Base-by-base conservation (phyloP, 2,888 invertebrate genomes). In the Syritta pipiens region DNA sequence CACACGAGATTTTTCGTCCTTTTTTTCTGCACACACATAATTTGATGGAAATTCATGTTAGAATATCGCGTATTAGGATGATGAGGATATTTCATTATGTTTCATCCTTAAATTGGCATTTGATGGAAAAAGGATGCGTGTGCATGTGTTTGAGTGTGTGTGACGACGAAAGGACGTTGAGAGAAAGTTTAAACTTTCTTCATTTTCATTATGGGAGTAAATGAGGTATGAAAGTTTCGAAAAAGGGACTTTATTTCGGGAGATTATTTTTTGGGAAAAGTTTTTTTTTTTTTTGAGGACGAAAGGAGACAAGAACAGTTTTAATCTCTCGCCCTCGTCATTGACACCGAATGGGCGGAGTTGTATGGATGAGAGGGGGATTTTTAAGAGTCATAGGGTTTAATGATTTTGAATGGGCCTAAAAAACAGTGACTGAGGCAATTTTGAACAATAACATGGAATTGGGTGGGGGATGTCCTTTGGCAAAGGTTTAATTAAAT, bases 161-260 rank as follows among this genome's bases (percentile, higher is more conserved):
- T 14, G 1, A n/a, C n/a, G n/a, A n/a, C n/a, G 10, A 12, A 2
- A 1, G 14, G 7, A 17, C 3, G 3, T 44, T 14, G 28, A 35
- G 48, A 32, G 12, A 46, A 67, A 67, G 28, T 57, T 67, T 67
- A 22, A 57, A 67, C 55, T 67, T 67, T 67, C 35, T 46, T 12
- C 55, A 48, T 55, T 46, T 67, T 67, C 67, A 67, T 67, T 55
- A 55, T 57, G 37, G 10, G 37, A 67, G 48, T 67, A 55, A 67
- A 67, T 67, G 65, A 57, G 67, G 67, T 67, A 67, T 55, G 55
- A 55, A 55, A 46, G 35, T 55, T 67, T 46, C n/a, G n/a, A n/a
- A 30, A 30, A 37, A 51, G 30, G 20, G 51, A 40, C 51, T 51
- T 63, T 30, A 30, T 46, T 55, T 37, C 46, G 17, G 7, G 5